Conservation (phyloP, 2,888 invertebrate species). For the Aspidiotus rigidus region DNA sequence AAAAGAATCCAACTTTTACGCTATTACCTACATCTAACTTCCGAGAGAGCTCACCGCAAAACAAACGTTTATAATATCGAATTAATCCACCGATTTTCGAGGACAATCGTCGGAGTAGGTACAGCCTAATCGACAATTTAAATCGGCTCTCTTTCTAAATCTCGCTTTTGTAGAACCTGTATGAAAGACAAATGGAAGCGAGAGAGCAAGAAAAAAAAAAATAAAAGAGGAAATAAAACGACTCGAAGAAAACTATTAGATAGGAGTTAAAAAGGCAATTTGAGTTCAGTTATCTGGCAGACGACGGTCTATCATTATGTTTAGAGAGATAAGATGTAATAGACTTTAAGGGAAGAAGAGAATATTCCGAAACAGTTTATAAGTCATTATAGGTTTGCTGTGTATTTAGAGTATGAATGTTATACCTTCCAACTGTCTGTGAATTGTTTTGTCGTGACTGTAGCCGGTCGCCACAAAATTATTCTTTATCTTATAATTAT, state of each 20-base stretch:
- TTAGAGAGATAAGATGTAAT: constrained; percentile 26
- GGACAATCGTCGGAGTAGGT: neutral
- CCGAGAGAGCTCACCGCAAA: neutral
- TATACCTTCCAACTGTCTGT: constrained; percentile 30
- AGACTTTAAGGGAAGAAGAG: constrained; percentile 15
- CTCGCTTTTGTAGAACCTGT: no score
- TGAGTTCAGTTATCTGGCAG: constrained; percentile 28
- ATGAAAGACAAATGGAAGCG: neutral
- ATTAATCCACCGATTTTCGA: neutral
- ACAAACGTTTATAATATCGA: neutral
- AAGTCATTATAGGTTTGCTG: constrained; percentile 25
- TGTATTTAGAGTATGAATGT: constrained; percentile 11
- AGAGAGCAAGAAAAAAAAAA: neutral
- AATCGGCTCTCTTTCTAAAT: neutral
- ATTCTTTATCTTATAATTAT: constrained; percentile 28
- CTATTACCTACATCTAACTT: neutral
- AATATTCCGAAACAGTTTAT: constrained; percentile 30
- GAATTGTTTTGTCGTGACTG: constrained; percentile 29
- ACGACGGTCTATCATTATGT: constrained; percentile 29
- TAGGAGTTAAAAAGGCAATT: constrained; percentile 31
- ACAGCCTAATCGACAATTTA: neutral
- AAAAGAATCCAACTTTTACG: neutral
- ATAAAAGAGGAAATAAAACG: neutral
- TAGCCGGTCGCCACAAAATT: constrained; percentile 28
- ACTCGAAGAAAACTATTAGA: constrained; percentile 15